Conservation (phyloP, 2,797 vertebrate genomes). For the Aplochiton taeniatus region DNA sequence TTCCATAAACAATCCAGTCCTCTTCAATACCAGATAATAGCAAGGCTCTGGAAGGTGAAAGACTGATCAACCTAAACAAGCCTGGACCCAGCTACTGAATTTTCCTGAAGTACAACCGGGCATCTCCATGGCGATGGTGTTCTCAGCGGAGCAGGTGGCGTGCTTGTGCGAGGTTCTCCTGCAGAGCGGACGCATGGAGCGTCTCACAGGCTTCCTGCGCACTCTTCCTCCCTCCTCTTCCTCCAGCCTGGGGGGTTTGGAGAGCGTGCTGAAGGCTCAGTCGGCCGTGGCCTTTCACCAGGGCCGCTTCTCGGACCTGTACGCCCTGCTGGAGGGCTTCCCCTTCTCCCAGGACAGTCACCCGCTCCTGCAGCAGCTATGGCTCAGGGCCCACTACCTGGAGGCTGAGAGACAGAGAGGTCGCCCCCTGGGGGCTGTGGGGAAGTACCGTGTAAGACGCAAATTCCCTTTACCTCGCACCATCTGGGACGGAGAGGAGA, state of each 20-base stretch:
- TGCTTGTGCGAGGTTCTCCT: constrained; percentile 76
- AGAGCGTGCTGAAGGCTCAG: constrained; percentile 68
- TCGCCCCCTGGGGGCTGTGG: constrained; percentile 72
- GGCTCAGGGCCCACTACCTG: constrained; percentile 70
- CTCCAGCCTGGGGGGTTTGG: constrained; percentile 41
- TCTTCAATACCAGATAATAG: neutral
- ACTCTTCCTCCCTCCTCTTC: constrained; percentile 51
- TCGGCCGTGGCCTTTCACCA: constrained; percentile 72
- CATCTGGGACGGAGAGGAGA: constrained; percentile 79
- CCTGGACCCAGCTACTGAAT: too few species aligned
- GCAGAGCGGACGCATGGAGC: constrained; percentile 66
- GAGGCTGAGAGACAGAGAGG: constrained; percentile 71
- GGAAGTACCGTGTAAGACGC: constrained; percentile 72
- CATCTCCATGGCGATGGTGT: constrained; percentile 52
- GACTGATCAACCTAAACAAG: neutral
- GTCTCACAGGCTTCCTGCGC: constrained; percentile 62
- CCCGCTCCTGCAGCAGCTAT: constrained; percentile 74
- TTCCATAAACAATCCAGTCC: constrained; percentile 21
- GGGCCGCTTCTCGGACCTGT: constrained; percentile 68
- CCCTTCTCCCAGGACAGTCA: constrained; percentile 67
- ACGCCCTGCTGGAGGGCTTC: constrained; percentile 65
- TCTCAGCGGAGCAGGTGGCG: constrained; percentile 71
- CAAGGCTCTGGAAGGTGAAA: neutral
- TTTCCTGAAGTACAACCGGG: too few species aligned
- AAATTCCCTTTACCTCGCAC: constrained; percentile 72